These are phyloP conservation scores for Drosophila yooni DNA, from an alignment of 2,888 invertebrate genomes.

Conservation along the genomic window DNA sequence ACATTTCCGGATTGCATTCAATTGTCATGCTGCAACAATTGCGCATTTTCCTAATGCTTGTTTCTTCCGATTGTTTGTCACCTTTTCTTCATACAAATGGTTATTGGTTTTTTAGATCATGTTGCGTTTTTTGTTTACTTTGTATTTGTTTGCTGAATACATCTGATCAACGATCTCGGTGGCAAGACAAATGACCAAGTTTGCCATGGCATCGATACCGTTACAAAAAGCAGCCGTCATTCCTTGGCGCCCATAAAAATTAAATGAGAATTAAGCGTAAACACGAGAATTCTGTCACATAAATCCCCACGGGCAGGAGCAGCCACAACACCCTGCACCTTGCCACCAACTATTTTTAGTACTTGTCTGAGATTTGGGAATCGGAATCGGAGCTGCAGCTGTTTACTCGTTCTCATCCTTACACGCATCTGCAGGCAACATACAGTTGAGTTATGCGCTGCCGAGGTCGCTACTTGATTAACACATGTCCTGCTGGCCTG, in stretches of 20 bases:
- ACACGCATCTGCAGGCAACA: conserved; percentile 51
- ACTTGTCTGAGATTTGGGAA: conserved; percentile 32
- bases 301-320: conserved; percentile 57
- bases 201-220: conserved; percentile 5
- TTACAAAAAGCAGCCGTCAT: conserved; percentile 39
- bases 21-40: conserved; percentile 73
- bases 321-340: conserved; percentile 51
- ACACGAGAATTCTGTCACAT: conserved; percentile 82
- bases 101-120: conserved; percentile 83
- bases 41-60: conserved; percentile 62
- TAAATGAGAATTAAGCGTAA: conserved; percentile 81
- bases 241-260: conserved; percentile 81
- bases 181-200: conserved; percentile 18
- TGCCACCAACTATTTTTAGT: conserved; percentile 72
- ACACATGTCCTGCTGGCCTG: conserved; percentile 70
- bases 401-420: conserved; percentile 41
- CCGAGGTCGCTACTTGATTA: conserved; percentile 75
- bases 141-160: conserved; percentile 35
- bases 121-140: conserved; percentile 70
- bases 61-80: conserved; percentile 62
- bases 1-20: conserved; percentile 81
- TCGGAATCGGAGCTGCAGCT: conserved; percentile 58
- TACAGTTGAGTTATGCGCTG: conserved; percentile 66
- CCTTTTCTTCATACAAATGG: conserved; percentile 50
- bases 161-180: conserved; percentile 29